Percentiles rank a stretch among this genome's conserved stretches.
Conservation (phyloP, 1,140 invertebrate species). For the Eupristina koningsbergeri region DNA sequence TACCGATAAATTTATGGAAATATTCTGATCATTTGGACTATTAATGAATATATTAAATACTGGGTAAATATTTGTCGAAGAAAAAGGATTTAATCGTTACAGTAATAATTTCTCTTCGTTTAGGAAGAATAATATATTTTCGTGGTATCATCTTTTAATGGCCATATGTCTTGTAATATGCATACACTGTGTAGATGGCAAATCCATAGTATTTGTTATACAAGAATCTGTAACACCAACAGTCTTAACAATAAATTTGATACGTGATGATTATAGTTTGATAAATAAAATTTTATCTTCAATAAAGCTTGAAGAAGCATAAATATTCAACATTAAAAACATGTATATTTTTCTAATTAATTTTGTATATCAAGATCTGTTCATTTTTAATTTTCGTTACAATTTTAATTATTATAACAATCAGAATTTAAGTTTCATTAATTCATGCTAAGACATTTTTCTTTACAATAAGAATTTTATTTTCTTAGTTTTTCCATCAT, state of each 20-base stretch:
- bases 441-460: neutral
- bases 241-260: neutral
- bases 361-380: neutral
- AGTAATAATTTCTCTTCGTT: no score
- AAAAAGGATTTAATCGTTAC: neutral
- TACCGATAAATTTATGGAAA: neutral
- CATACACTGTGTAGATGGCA: neutral
- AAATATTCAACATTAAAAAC: neutral
- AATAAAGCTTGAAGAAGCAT: neutral
- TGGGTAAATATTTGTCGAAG: neutral
- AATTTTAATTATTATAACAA: neutral
- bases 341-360: neutral
- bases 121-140: no score
- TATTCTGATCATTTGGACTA: neutral
- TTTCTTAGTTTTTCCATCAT: neutral
- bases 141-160: no score
- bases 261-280: neutral
- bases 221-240: neutral
- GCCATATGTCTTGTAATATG: neutral
- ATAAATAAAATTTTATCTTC: neutral
- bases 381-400: neutral
- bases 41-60: neutral
- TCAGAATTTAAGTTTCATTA: neutral
- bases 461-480: neutral
- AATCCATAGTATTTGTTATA: neutral